phyloP scores from a whole-genome alignment of 37 sponge, comb jelly and placozoan genomes.

The Tethya wilhelma region DNA sequence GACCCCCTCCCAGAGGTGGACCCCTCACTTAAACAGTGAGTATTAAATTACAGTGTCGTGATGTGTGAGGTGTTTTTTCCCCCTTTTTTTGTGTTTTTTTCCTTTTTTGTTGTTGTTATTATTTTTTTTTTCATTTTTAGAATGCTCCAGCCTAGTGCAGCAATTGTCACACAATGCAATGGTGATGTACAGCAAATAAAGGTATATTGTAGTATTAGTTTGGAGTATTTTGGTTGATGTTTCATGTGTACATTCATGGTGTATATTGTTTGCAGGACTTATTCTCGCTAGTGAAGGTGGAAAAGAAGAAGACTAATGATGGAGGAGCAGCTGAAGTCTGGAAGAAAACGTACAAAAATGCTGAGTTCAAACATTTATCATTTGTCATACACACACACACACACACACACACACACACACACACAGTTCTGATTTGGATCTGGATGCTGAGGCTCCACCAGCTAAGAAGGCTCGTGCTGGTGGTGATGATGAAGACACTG shows the following conservation, averaged over 20 bases:
- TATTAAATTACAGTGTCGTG: not conserved
- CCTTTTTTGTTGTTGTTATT: not conserved
- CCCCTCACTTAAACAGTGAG: constrained; percentile 47
- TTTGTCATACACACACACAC: constrained; percentile 5
- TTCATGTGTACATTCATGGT: not conserved
- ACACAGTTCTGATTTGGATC: constrained; percentile 52
- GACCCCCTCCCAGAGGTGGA: constrained; percentile 75
- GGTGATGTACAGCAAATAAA: constrained; percentile 27
- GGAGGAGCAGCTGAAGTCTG: constrained; percentile 66
- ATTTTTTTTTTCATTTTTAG: not conserved
- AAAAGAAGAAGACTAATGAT: constrained; percentile 38
- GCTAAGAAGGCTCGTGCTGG: constrained; percentile 22
- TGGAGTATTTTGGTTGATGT: no score
- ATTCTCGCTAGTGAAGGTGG: constrained; percentile 68
- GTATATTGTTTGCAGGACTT: constrained; percentile 47
- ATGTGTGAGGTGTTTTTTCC: not conserved
- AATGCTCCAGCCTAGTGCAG: constrained; percentile 13
- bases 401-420: not conserved
- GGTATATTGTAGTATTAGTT: no score
- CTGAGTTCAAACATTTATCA: not conserved
- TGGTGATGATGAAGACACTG: constrained; percentile 55
- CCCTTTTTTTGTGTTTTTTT: constrained; percentile 10
- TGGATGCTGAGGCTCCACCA: constrained; percentile 39
- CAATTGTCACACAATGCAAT: constrained; percentile 22
- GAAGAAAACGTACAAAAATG: constrained; percentile 61